Conservation (phyloP, 2,888 invertebrate species). For the Drosophila kanekoi region DNA sequence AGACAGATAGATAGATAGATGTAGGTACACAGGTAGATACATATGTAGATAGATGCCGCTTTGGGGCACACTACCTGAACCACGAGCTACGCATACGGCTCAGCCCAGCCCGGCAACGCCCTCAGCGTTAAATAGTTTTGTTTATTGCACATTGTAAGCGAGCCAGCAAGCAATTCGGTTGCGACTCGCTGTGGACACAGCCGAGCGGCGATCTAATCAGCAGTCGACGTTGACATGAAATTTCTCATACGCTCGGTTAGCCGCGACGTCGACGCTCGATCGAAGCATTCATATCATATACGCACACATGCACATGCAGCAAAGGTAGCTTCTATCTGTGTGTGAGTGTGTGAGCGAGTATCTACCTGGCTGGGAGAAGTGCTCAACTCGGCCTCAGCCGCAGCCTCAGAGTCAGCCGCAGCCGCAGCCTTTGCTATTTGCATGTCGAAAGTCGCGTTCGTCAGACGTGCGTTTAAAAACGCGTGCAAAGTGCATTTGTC, state of each 20-base stretch:
- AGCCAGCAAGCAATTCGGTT: slow-evolving; percentile 62
- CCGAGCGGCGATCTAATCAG: slow-evolving; percentile 73
- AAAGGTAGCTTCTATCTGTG: slow-evolving; percentile 1
- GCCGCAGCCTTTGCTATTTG: slow-evolving; percentile 60
- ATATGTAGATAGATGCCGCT: not conserved
- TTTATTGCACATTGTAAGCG: slow-evolving; percentile 69
- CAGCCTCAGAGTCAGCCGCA: slow-evolving; percentile 16
- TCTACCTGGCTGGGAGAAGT: slow-evolving; percentile 46
- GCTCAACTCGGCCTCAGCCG: slow-evolving; percentile 26
- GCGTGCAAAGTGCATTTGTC: slow-evolving; percentile 52
- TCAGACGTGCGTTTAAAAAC: slow-evolving; percentile 55
- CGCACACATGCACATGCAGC: slow-evolving; percentile 25
- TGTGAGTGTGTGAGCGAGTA: slow-evolving; percentile 26
- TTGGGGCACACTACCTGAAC: slow-evolving; percentile 26
- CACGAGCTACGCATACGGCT: slow-evolving; percentile 44
- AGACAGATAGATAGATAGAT: slow-evolving; percentile 27
- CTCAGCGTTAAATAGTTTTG: slow-evolving; percentile 65
- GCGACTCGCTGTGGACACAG: slow-evolving; percentile 40
- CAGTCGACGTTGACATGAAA: slow-evolving; percentile 62
- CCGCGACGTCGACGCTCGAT: slow-evolving; percentile 68
- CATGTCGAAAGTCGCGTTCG: slow-evolving; percentile 63
- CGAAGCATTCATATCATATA: slow-evolving; percentile 57
- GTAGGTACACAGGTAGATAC: slow-evolving; percentile 15
- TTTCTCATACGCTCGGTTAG: slow-evolving; percentile 80
- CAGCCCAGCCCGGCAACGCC: slow-evolving; percentile 4